Evolutionary conservation across 2,797 vertebrate species (phyloP).

Genomic region (Jordanella pulchra): DNA sequence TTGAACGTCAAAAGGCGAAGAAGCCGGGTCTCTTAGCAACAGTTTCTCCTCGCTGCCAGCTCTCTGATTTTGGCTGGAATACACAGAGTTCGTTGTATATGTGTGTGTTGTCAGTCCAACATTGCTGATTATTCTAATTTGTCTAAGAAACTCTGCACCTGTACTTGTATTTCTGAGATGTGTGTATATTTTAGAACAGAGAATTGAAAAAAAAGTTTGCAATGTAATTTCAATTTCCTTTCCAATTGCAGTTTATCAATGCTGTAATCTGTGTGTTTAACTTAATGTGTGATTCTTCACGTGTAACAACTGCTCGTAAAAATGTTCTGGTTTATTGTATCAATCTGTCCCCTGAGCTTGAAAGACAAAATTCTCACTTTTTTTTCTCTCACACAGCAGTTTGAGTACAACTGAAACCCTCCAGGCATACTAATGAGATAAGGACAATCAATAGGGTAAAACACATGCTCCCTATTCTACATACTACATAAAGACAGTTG

Average conservation of each 20-base stretch:
- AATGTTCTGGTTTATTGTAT: background rate
- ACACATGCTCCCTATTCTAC: background rate
- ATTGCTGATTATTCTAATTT: constrained; percentile 17
- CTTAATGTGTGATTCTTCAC: constrained; percentile 5
- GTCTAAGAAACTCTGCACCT: constrained; percentile 6
- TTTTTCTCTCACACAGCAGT: background rate
- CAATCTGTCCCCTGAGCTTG: background rate
- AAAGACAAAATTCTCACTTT: background rate
- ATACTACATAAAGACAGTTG: background rate
- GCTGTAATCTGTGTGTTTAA: constrained; percentile 1
- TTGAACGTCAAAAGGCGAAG: constrained; percentile 50
- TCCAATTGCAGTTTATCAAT: background rate
- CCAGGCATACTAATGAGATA: background rate
- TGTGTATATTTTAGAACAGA: constrained; percentile 11
- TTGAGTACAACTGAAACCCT: constrained; percentile 5
- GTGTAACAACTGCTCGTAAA: background rate
- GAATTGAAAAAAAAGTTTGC: background rate
- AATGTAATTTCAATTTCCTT: background rate
- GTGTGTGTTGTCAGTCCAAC: constrained; percentile 16
- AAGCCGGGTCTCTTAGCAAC: constrained; percentile 76
- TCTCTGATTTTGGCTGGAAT: constrained; percentile 41
- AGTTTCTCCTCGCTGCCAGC: constrained; percentile 50
- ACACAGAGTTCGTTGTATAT: constrained; percentile 31
- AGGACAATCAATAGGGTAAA: background rate
- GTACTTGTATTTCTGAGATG: background rate